Conservation (phyloP, 2,888 invertebrate genomes). For the Apoda limacodes region DNA sequence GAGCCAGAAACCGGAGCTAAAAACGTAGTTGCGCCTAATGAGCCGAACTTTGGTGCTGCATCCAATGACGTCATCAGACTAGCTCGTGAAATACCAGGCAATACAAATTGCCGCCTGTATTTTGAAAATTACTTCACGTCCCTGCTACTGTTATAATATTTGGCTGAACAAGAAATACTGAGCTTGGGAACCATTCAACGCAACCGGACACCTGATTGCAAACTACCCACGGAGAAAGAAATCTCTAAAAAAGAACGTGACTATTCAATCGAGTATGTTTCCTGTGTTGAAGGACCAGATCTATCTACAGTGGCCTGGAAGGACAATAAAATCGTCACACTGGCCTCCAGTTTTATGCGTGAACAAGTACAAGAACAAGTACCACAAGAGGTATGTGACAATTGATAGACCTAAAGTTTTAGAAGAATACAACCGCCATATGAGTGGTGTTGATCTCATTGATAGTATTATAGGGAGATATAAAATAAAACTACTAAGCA, state of each 20-base stretch:
- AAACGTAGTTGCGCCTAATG: conserved; percentile 16
- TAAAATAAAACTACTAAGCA: conserved; percentile 17
- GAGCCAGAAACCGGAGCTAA: too few species aligned
- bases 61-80: conserved; percentile 23
- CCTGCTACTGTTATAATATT: conserved; percentile 20
- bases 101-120: conserved; percentile 22
- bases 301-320: conserved; percentile 24
- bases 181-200: conserved; percentile 17
- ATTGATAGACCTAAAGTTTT: conserved; percentile 22
- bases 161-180: conserved; percentile 23
- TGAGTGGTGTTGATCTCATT: conserved; percentile 26
- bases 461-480: conserved; percentile 23
- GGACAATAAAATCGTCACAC: conserved; percentile 31
- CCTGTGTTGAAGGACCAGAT: conserved; percentile 19
- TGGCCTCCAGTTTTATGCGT: conserved; percentile 28
- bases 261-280: conserved; percentile 12
- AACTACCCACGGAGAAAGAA: conserved; percentile 20
- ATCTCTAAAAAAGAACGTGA: conserved; percentile 17
- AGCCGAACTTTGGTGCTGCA: conserved; percentile 26
- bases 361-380: conserved; percentile 21
- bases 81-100: conserved; percentile 21
- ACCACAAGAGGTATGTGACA: conserved; percentile 15
- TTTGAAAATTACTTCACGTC: conserved; percentile 27
- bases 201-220: conserved; percentile 25
- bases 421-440: conserved; percentile 21